Percentiles rank a stretch among this genome's conserved stretches.
phyloP scores from a whole-genome alignment of 1,140 invertebrate genomes.

The Dreissena polymorpha region DNA sequence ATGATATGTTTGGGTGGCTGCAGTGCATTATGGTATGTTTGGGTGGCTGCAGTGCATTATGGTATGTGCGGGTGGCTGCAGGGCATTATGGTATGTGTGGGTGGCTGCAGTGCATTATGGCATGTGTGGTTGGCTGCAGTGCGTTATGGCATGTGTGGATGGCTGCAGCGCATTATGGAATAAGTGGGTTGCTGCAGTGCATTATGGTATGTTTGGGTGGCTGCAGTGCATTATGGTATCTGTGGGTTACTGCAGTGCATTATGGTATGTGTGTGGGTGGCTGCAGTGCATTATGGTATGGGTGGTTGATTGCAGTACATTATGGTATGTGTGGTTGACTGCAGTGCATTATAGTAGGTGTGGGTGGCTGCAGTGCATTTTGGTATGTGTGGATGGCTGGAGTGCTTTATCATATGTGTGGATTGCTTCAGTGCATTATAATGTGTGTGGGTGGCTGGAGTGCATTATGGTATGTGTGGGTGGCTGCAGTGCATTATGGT shows the following conservation, averaged over 20 bases:
- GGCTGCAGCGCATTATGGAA: conserved; percentile 93
- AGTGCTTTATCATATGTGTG: too few species aligned
- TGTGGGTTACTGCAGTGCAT: conserved; percentile 90
- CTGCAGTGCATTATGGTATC: too few species aligned
- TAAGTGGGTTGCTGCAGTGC: conserved; percentile 46
- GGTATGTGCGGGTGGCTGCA: conserved; percentile 84
- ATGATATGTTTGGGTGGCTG: conserved; percentile 82
- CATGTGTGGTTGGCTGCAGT: too few species aligned
- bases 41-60: too few species aligned
- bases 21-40: too few species aligned
- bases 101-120: not conserved
- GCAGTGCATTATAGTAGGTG: conserved; percentile 90
- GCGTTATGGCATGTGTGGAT: too few species aligned
- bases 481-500: too few species aligned
- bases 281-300: too few species aligned
- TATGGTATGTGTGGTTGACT: conserved; percentile 76
- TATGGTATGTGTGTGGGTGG: conserved; percentile 85
- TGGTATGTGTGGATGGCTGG: too few species aligned
- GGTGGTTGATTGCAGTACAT: too few species aligned
- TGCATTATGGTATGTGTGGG: too few species aligned
- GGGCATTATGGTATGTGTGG: conserved; percentile 89
- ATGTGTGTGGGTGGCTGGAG: conserved; percentile 78
- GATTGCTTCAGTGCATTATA: conserved; percentile 94
- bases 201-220: too few species aligned
- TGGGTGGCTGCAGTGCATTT: not conserved